Evolutionary conservation across 2,888 invertebrate genomes (phyloP), one percentile per base, ranked within the genome.

Genomic region (Tetanocera ferruginea): DNA sequence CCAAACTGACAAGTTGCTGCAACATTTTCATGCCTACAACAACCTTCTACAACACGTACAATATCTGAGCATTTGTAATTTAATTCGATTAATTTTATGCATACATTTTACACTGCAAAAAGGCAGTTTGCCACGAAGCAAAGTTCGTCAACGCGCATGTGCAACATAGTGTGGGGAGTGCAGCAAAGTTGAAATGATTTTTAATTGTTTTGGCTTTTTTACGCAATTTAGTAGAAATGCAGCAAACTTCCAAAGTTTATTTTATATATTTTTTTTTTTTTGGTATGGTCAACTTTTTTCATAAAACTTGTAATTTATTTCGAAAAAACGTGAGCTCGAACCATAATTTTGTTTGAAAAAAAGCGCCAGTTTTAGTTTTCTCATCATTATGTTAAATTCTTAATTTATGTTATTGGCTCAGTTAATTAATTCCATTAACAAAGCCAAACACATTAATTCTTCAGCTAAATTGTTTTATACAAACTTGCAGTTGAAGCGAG

Each of bases 1-100:
- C 55, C 72, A 43, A 43, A 3, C 43, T 43, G 43, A 34, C 23
- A 25, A 57, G 57, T 57, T 51, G 66, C 62, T 31, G 67, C 76
- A 76, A 55, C 64, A 49, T n/a, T 31, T 60, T 23, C 25, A 57
- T 43, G 43, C 51, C 37, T 57, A n/a, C 55, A 55, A 55, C 55
- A 55, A 55, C 71, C 8, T 8, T 11, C 55, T 55, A 17, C 49
- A 55, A 17, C 70, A 62, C n/a, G 14, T 51, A 51, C 74, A 28
- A 64, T 51, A 51, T 31, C 64, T 55, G 23, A 55, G 55, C 57
- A 67, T 70, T 70, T 52, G 70, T 76, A 76, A 76, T 62, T 76
- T 76, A 76, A 76, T 76, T 76, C 76, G 69, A 76, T 76, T 76
- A 76, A 62, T 28, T 60, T 76, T 62, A 55, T 62, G 76, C 60